Percentiles rank a stretch among this genome's conserved stretches.
These are phyloP conservation scores for Trematomus loennbergii DNA, from an alignment of 2,113 vertebrate genomes.

Conservation along the genomic window DNA sequence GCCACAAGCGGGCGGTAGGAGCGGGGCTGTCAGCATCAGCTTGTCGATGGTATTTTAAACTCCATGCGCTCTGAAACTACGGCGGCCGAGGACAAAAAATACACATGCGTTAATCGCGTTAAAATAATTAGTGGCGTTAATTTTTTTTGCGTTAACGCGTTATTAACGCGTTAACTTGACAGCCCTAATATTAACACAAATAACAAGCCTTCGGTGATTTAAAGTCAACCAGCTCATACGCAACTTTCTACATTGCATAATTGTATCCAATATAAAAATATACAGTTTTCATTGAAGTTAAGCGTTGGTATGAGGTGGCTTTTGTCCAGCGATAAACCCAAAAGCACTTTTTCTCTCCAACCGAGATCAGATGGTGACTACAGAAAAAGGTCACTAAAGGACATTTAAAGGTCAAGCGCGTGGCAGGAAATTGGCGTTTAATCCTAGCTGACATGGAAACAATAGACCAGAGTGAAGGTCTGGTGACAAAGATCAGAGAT, in stretches of 20 bases:
- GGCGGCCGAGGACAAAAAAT: too few relatives aligned
- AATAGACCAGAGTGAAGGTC: slow-evolving; percentile 56
- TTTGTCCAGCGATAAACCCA: slow-evolving; percentile 28
- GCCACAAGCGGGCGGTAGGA: too few relatives aligned
- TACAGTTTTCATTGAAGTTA: neutral
- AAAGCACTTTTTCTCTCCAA: slow-evolving; percentile 42
- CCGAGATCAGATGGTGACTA: slow-evolving; percentile 57
- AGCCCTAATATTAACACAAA: slow-evolving; percentile 13
- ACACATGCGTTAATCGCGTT: too few relatives aligned
- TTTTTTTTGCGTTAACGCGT: too few relatives aligned
- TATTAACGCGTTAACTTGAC: too few relatives aligned
- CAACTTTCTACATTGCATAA: too few relatives aligned
- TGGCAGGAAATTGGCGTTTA: slow-evolving; percentile 68
- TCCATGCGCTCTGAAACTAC: too few relatives aligned
- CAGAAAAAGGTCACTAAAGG: slow-evolving; percentile 67
- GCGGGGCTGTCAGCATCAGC: too few relatives aligned
- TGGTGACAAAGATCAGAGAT: slow-evolving; percentile 60
- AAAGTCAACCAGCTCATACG: neutral
- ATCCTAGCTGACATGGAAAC: slow-evolving; percentile 64
- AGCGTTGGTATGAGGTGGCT: neutral
- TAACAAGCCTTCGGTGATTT: neutral
- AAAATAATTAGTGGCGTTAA: too few relatives aligned
- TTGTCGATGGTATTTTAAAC: too few relatives aligned
- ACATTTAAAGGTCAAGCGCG: slow-evolving; percentile 70
- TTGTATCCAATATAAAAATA: neutral